These are phyloP conservation scores for Sciurus carolinensis DNA, from an alignment of 2,797 vertebrate genomes.

Conservation along the genomic window DNA sequence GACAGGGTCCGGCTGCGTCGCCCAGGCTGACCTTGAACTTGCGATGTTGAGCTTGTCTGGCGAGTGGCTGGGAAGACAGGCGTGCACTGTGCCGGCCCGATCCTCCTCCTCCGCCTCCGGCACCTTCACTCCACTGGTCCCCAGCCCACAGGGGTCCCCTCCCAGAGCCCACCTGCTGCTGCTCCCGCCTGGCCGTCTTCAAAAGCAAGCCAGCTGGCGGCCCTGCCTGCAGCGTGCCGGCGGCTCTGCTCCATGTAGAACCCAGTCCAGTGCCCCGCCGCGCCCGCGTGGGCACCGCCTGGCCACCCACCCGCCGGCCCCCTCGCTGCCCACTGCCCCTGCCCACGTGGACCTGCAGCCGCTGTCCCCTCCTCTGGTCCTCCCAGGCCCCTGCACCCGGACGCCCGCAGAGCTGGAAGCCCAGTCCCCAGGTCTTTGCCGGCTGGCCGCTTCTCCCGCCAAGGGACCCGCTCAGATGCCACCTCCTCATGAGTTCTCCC, in stretches of 20 bases:
- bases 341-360: too few species aligned
- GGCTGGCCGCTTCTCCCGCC: not conserved
- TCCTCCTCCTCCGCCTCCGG: rapidly evolving
- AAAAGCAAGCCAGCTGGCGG: not conserved
- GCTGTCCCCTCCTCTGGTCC: not conserved
- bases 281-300: rapidly evolving
- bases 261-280: not conserved
- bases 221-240: not conserved
- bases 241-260: not conserved
- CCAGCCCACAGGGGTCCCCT: not conserved
- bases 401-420: not conserved
- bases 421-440: not conserved
- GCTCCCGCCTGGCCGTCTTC: not conserved
- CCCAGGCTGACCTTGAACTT: not conserved
- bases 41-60: not conserved
- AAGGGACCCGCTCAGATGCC: not conserved
- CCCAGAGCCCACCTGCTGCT: not conserved
- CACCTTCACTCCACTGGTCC: not conserved
- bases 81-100: too few species aligned
- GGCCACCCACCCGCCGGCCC: rapidly evolving
- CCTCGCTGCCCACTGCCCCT: not conserved
- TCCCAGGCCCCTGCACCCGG: not conserved
- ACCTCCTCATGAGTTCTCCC: not conserved
- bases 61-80: not conserved
- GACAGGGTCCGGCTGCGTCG: too few species aligned